A percentile compares a stretch with the other conserved stretches of the same genome.
Evolutionary conservation across 2,113 vertebrate species (phyloP).

Genomic region (Rhabdomys dilectus): DNA sequence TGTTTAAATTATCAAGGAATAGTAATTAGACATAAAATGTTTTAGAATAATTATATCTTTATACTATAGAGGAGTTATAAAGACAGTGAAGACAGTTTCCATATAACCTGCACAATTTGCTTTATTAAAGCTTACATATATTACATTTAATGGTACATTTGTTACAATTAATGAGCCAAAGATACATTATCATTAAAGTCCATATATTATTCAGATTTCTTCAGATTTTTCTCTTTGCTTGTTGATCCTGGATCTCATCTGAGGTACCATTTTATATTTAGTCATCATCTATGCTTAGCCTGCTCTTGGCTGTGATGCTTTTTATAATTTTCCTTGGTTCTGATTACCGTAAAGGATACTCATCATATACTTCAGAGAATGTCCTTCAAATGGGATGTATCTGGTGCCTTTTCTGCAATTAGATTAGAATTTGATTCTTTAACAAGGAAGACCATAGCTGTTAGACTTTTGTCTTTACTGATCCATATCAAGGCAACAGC

Average conservation of each 20-base stretch:
- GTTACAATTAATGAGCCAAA: not conserved
- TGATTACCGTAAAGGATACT: not conserved
- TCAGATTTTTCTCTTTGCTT: not conserved
- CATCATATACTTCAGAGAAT: not conserved
- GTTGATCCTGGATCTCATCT: not conserved
- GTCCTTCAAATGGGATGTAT: not conserved
- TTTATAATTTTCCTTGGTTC: conserved; percentile 2
- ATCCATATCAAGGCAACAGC: not conserved
- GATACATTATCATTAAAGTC: not conserved
- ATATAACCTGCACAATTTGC: not conserved
- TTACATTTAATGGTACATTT: conserved; percentile 31
- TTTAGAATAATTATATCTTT: conserved; percentile 22
- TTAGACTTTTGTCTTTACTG: not conserved
- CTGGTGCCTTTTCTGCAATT: not conserved
- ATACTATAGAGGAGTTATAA: not conserved
- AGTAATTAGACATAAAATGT: not conserved
- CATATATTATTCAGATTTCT: not conserved
- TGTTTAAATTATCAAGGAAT: conserved; percentile 4
- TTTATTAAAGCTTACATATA: not conserved
- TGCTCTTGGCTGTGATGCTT: not conserved
- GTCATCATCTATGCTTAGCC: not conserved
- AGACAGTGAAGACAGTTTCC: not conserved
- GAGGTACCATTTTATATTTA: not conserved
- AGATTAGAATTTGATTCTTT: not conserved
- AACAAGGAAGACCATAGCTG: not conserved